phyloP scores from a whole-genome alignment of 2,888 invertebrate species.

The Pollenia angustigena region DNA sequence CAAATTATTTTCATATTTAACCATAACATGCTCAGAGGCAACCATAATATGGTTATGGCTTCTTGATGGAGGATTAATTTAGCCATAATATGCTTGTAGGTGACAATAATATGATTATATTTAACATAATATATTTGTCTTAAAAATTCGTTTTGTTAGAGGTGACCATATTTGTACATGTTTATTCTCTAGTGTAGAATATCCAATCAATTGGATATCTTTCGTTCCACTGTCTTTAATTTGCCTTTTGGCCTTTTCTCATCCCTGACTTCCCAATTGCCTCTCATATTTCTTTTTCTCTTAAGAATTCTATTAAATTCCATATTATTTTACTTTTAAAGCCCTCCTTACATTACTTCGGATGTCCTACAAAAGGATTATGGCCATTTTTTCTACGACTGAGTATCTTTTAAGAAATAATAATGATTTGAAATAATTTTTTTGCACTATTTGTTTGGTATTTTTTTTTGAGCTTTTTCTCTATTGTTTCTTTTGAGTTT shows the following conservation, averaged over 20 bases:
- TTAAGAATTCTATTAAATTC: constrained; percentile 18
- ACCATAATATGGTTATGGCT: too few species aligned
- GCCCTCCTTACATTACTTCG: not conserved
- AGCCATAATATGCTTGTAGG: too few species aligned
- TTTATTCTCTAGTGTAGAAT: too few species aligned
- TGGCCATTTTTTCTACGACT: constrained; percentile 5
- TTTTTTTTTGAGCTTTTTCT: constrained; percentile 35
- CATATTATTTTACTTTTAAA: not conserved
- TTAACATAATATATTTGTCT: too few species aligned
- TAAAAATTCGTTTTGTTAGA: too few species aligned
- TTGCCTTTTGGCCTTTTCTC: not conserved
- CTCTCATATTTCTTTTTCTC: not conserved
- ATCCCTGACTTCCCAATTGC: too few species aligned
- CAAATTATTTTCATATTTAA: too few species aligned
- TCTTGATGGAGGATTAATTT: too few species aligned
- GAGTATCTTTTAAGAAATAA: constrained; percentile 36
- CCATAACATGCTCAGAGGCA: too few species aligned
- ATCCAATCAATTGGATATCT: too few species aligned
- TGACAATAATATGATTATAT: too few species aligned
- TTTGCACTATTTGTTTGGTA: constrained; percentile 10
- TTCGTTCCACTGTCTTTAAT: not conserved
- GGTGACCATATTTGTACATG: too few species aligned
- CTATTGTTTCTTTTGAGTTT: constrained; percentile 42
- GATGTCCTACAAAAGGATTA: not conserved
- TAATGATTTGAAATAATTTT: constrained; percentile 28